Conservation (phyloP, 2,888 invertebrate genomes). For the Lutraria lutraria region DNA sequence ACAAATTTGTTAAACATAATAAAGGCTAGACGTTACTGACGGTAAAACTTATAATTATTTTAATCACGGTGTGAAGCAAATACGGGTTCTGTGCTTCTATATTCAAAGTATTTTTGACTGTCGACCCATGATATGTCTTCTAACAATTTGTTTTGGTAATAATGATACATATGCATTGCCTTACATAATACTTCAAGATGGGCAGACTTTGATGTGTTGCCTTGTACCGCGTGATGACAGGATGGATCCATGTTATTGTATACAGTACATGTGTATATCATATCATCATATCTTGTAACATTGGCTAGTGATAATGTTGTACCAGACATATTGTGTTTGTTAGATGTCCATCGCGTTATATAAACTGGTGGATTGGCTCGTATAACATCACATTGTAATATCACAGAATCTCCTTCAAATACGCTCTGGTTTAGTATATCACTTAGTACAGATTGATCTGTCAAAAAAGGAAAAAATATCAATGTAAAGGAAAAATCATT, state of each 20-base stretch:
- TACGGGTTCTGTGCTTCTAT: too few relatives aligned
- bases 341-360: neutral
- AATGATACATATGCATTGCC: neutral
- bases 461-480: too few relatives aligned
- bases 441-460: neutral
- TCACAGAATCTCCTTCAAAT: neutral
- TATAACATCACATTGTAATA: neutral
- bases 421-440: neutral
- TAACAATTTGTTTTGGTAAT: neutral
- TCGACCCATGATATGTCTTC: neutral
- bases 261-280: slow-evolving; percentile 23
- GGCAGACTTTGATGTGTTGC: neutral
- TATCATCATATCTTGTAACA: neutral
- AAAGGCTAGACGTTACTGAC: neutral
- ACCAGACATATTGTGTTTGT: neutral
- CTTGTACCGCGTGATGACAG: neutral
- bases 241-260: slow-evolving; percentile 13
- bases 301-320: neutral
- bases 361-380: neutral
- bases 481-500: too few relatives aligned
- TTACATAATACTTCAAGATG: neutral
- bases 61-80: too few relatives aligned
- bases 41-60: neutral
- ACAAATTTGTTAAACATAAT: neutral
- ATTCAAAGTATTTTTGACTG: neutral